Evolutionary conservation across 2,888 invertebrate genomes (phyloP).

Genomic region (Dicyrtomina minuta): DNA sequence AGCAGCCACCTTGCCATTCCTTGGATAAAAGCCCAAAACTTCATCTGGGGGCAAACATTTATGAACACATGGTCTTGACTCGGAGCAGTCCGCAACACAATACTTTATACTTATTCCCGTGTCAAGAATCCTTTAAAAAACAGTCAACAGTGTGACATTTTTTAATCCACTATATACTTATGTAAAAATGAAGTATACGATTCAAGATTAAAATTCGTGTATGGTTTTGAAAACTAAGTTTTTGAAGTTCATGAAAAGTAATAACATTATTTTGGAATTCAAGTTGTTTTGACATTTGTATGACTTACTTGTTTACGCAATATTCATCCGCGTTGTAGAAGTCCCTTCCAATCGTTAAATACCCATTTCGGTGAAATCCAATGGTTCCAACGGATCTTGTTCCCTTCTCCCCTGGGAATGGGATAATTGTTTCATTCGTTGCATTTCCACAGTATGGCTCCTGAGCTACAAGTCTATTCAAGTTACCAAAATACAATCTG

Average conservation of each 20-base stretch:
- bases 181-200: too few relatives aligned
- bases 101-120: slow-evolving; percentile 1
- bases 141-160: too few relatives aligned
- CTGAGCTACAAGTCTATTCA: background rate
- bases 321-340: slow-evolving; percentile 26
- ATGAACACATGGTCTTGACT: slow-evolving; percentile 13
- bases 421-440: background rate
- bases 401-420: too few relatives aligned
- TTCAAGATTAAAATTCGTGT: background rate
- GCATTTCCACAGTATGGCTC: slow-evolving; percentile 6
- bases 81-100: slow-evolving; percentile 7
- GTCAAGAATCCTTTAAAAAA: slow-evolving; percentile 4
- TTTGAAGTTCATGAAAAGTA: background rate
- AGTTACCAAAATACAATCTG: too few relatives aligned
- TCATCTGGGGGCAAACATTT: slow-evolving; percentile 26
- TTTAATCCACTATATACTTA: too few relatives aligned
- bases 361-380: slow-evolving; percentile 17
- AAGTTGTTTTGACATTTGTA: background rate
- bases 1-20: background rate
- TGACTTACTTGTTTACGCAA: slow-evolving; percentile 19
- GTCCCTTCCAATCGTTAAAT: slow-evolving; percentile 12
- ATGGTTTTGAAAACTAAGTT: background rate
- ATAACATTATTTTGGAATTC: background rate
- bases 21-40: slow-evolving; percentile 8
- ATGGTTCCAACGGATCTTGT: background rate